These are phyloP conservation scores for Aleiodes sp. DNA, from an alignment of 1,140 invertebrate species.

Conservation along the genomic window DNA sequence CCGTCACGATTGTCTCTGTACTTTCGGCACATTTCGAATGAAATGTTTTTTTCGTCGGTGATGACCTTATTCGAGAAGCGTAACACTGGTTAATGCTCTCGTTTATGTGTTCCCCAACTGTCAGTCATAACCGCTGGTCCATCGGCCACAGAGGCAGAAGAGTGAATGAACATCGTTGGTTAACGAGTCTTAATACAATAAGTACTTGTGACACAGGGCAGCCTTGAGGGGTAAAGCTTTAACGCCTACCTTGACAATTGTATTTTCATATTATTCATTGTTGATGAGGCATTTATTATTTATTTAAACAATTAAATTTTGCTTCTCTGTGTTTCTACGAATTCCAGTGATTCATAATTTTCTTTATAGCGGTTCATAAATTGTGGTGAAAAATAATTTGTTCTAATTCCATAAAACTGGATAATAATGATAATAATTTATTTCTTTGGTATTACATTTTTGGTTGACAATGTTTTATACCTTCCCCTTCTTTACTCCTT, in stretches of 20 bases:
- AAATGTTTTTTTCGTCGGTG: not conserved
- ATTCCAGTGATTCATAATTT: too few species aligned
- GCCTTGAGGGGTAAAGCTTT: conserved; percentile 52
- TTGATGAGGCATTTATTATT: not conserved
- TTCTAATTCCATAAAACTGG: too few species aligned
- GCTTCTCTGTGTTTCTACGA: too few species aligned
- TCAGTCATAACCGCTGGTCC: conserved; percentile 12
- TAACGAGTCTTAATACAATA: conserved; percentile 68
- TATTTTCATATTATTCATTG: not conserved
- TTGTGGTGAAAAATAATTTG: too few species aligned
- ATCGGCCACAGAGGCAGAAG: conserved; percentile 18
- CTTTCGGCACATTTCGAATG: conserved; percentile 44
- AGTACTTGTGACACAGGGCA: conserved; percentile 57
- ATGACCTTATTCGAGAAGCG: not conserved
- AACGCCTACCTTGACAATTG: not conserved
- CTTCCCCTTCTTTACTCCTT: too few species aligned
- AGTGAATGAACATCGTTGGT: conserved; percentile 63
- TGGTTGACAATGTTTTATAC: too few species aligned
- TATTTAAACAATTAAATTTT: too few species aligned
- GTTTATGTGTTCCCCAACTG: conserved; percentile 35
- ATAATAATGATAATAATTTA: too few species aligned
- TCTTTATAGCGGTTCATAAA: too few species aligned
- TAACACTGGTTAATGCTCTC: conserved; percentile 1
- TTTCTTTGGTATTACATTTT: too few species aligned
- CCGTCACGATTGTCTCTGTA: conserved; percentile 33